Conservation (phyloP, 2,113 vertebrate genomes). For the Rutilus rutilus region DNA sequence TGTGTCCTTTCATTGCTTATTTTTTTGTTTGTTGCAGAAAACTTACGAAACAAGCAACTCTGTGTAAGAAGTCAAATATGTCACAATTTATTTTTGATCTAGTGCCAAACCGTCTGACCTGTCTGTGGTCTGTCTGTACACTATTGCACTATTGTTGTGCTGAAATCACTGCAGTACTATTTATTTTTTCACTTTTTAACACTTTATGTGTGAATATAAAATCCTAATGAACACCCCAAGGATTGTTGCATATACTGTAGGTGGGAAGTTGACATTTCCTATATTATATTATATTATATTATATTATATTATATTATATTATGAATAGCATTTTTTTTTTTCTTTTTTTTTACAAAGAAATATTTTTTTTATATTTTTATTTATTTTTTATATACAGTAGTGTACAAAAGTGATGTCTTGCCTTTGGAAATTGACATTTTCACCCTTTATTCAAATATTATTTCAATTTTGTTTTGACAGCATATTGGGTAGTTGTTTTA, state of each 20-base stretch:
- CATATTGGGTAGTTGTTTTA: too few relatives aligned
- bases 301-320: not conserved
- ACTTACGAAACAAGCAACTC: not conserved
- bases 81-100: not conserved
- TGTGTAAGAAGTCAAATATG: constrained; percentile 7
- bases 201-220: not conserved
- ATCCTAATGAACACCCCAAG: not conserved
- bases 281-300: too few relatives aligned
- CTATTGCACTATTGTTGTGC: not conserved
- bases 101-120: not conserved
- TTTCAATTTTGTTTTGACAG: too few relatives aligned
- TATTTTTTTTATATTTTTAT: not conserved
- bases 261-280: too few relatives aligned
- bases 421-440: too few relatives aligned
- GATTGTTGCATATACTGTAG: not conserved
- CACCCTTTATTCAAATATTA: too few relatives aligned
- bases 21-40: not conserved
- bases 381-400: too few relatives aligned
- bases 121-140: constrained; percentile 10
- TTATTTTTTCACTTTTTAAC: not conserved
- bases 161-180: not conserved
- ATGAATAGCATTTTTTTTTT: not conserved
- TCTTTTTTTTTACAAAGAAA: not conserved
- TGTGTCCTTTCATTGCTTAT: not conserved
- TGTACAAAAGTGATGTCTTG: too few relatives aligned